These are phyloP conservation scores for Bombus cullumanus DNA, from an alignment of 1,140 invertebrate genomes.

Conservation along the genomic window DNA sequence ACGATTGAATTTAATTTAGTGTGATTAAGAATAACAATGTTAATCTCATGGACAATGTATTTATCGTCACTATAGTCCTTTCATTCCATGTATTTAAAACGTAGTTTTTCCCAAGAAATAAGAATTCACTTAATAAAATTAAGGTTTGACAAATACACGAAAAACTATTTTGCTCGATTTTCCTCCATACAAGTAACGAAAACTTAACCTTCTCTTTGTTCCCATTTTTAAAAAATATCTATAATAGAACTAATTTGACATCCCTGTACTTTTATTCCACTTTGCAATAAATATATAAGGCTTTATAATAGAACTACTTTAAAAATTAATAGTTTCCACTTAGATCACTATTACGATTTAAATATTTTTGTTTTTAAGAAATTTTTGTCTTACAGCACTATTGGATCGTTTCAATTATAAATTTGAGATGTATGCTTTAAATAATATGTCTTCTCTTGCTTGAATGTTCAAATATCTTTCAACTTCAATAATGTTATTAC, in stretches of 20 bases:
- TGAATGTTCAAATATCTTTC: neutral
- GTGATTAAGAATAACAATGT: neutral
- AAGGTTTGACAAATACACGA: neutral
- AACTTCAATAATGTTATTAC: neutral
- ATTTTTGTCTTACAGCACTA: neutral
- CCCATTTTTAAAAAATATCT: constrained; percentile 50
- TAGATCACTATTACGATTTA: neutral
- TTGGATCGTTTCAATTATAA: constrained; percentile 2
- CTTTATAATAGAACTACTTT: neutral
- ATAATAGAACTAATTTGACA: neutral
- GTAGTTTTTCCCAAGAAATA: neutral
- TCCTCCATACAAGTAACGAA: neutral
- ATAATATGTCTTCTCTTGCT: neutral
- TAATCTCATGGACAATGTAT: neutral
- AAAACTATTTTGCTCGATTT: neutral
- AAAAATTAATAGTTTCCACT: neutral
- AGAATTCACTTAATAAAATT: neutral
- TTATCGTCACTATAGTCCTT: neutral
- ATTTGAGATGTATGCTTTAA: neutral
- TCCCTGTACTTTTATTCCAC: neutral
- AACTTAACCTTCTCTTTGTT: constrained; percentile 59
- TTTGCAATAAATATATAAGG: neutral
- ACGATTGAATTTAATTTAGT: neutral
- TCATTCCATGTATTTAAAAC: neutral
- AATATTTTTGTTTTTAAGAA: neutral